Base-by-base conservation (phyloP, 30 jellyfish, hydroid and myxozoan genomes). In the Clytia hemisphaerica region DNA sequence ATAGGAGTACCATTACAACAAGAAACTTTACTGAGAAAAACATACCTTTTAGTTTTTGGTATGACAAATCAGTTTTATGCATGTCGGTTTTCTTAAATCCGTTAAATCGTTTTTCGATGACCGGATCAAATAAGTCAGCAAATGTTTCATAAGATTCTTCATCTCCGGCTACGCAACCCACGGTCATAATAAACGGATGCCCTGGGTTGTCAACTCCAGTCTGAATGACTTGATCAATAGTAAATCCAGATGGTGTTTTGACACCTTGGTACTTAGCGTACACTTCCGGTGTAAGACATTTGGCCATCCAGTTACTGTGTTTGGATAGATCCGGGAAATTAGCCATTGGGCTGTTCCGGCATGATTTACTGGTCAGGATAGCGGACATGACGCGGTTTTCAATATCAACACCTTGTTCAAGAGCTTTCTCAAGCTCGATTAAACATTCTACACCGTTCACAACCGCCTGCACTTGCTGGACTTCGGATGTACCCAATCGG, bases 171-270 rank as follows among this genome's bases (percentile, higher is more conserved):
- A 83, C 95, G 37, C 92, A 48, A 51, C 95, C 95, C 31, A 83
- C 93, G 31, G 87, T 83, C 67, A 36, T 40, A 53, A 83, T 76
- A 83, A 83, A 76, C n/a, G 95, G 95, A 51, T 83, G 92, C 32
- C 93, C 93, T 12, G 95, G 95, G 78, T 83, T 83, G 78, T 83
- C 95, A 12, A 83, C 95, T 0, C 95, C 95, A 6, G 95, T 83
- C 50, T 83, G 95, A 44, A 83, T 83, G 33, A 68, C 92, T 27
- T 75, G 45, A 45, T 83, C 95, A 61, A 83, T 54, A 2, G 91
- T 75, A 80, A 28, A 83, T 28, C 95, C 95, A 30, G 69, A 22
- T 18, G 84, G 67, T 51, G 95, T 83, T 46, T 24, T 45, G 87
- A 57, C 70, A 31, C 30, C 42, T 5, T 22, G 30, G 30, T 57